These are phyloP conservation scores for Danio choprae DNA, from an alignment of 2,797 vertebrate species.

Conservation along the genomic window DNA sequence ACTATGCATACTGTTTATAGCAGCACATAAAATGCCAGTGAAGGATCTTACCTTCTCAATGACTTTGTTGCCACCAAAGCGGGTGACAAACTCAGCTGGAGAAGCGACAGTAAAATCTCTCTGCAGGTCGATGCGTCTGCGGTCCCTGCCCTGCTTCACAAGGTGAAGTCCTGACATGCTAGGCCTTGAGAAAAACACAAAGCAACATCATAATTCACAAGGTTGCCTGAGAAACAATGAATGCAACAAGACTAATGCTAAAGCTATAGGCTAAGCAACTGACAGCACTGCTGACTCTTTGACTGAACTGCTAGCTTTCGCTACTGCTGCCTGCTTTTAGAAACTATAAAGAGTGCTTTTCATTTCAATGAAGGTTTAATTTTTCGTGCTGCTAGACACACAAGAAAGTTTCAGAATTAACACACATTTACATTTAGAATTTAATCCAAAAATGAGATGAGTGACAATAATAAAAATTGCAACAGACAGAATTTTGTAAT, in stretches of 20 bases:
- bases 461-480: no score
- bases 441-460: no score
- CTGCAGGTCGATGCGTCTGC: constrained; percentile 92
- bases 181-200: constrained; percentile 78
- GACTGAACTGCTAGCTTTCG: no score
- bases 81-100: constrained; percentile 97
- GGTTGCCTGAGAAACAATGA: background rate
- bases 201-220: background rate
- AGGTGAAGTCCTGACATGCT: constrained; percentile 98
- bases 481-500: no score
- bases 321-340: no score
- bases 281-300: background rate
- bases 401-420: no score
- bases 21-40: background rate
- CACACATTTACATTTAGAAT: no score
- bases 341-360: no score
- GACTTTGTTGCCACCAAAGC: constrained; percentile 97
- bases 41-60: constrained; percentile 89
- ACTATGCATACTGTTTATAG: no score
- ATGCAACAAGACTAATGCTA: background rate
- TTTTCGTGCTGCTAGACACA: no score
- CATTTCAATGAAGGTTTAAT: no score
- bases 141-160: constrained; percentile 93
- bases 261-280: background rate
- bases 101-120: constrained; percentile 98